Evolutionary conservation across 2,888 invertebrate genomes (phyloP), one percentile per base, ranked within the genome.

Genomic region (Scaptomyza polygonia): DNA sequence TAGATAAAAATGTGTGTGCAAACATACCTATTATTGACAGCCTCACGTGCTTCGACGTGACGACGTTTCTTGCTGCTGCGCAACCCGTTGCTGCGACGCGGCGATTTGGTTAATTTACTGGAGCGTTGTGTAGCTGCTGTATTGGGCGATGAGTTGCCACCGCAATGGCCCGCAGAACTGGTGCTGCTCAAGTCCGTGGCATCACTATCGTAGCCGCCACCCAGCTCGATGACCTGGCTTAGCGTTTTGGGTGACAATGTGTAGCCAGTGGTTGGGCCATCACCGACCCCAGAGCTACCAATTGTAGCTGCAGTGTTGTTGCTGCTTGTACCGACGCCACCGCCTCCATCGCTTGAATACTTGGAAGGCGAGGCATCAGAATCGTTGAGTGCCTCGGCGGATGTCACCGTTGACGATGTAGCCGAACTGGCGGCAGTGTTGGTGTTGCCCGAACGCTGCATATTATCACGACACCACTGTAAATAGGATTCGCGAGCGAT

Each of bases 401-500:
- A 90, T 3, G 90, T 90, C 29, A 89, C 87, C 5, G 89, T 90
- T 29, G 90, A 88, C 3, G 89, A 90, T 42, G 89, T 87, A 12
- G 88, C 79, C 59, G 89, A 88, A 6, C 85, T 67, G 29, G 79
- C 72, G 57, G 87, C 71, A 55, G 87, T 72, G 11, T 76, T 80
- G 8, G 34, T 84, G 57, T 59, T 86, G 34, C 90, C 88, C n/a
- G 82, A 70, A 51, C 93, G 92, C 84, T 93, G 93, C 89, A 94
- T 94, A 86, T 94, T 94, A 56, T 95, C 95, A 65, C 94, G 93
- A 48, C 96, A 92, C 95, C 95, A 97, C 89, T 96, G 96, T 48
- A 96, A 93, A 91, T 96, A 97, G 40, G 96, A 96, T 91, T 97
- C 96, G 14, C 96, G 93, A 5, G 97, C 96, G 9, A 96, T 96